Evolutionary conservation across 1,140 invertebrate genomes (phyloP).

Genomic region (Oncopodura yosiiana): DNA sequence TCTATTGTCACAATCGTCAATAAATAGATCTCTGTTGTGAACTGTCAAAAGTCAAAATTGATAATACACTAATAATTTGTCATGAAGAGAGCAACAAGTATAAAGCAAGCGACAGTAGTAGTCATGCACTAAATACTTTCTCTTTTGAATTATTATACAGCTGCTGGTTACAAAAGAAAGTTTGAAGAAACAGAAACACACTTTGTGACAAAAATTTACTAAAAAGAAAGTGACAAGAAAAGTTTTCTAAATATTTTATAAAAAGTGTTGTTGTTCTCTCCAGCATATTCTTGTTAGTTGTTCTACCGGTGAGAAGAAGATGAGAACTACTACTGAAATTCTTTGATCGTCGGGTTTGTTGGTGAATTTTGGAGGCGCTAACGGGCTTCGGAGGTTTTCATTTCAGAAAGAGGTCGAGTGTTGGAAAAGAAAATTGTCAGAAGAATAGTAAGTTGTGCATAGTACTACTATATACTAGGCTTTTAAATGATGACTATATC

Average conservation of each 20-base stretch:
- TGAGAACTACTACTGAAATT: too few species aligned
- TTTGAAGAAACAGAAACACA: too few species aligned
- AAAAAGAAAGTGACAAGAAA: neutral
- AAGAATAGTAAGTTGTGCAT: constrained; percentile 1
- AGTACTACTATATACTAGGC: constrained; percentile 1
- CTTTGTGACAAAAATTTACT: neutral
- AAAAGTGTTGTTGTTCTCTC: neutral
- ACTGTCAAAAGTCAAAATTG: neutral
- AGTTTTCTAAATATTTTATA: neutral
- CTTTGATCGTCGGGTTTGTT: too few species aligned
- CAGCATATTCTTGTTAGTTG: too few species aligned
- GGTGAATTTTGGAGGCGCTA: constrained; percentile 9
- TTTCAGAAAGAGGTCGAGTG: neutral
- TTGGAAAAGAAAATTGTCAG: neutral
- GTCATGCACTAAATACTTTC: too few species aligned
- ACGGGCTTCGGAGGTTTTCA: constrained; percentile 6
- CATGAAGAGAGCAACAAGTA: too few species aligned
- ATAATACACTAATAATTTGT: neutral
- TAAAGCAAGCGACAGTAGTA: too few species aligned
- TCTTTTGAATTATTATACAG: too few species aligned
- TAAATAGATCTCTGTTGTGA: neutral
- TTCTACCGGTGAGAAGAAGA: too few species aligned
- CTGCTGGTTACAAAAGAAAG: too few species aligned
- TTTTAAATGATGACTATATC: neutral
- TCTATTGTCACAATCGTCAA: neutral